A percentile compares a stretch with the other conserved stretches of the same genome.
phyloP scores from a whole-genome alignment of 2,888 invertebrate genomes.

The Stenurella melanura region DNA sequence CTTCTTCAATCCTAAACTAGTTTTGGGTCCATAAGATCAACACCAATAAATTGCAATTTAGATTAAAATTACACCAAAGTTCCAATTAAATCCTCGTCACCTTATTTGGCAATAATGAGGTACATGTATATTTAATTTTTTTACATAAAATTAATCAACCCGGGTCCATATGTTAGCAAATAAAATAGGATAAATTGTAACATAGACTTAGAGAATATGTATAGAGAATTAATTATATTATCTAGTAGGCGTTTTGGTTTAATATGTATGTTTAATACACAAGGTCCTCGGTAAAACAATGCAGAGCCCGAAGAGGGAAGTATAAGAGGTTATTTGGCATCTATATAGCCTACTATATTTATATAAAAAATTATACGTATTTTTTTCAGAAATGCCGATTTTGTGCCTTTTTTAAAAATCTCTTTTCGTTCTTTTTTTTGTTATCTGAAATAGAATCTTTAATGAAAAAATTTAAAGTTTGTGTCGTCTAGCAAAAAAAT shows the following conservation, averaged over 20 bases:
- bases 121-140: constrained; percentile 30
- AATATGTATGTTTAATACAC: constrained; percentile 30
- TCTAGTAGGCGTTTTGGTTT: constrained; percentile 10
- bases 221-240: constrained; percentile 30
- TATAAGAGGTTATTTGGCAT: no score
- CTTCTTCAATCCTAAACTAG: constrained; percentile 18
- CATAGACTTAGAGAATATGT: constrained; percentile 19
- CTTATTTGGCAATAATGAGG: constrained; percentile 38
- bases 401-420: no score
- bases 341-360: no score
- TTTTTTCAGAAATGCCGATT: no score
- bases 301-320: no score
- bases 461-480: no score
- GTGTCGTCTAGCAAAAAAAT: no score
- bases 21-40: constrained; percentile 39
- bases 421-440: no score
- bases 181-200: constrained; percentile 27
- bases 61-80: constrained; percentile 21
- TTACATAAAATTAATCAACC: constrained; percentile 47
- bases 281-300: no score
- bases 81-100: constrained; percentile 4
- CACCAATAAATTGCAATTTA: constrained; percentile 38
- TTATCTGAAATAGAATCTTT: no score
- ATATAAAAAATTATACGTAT: no score
- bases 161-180: constrained; percentile 56